A percentile compares a stretch with the other conserved stretches of the same genome.
Conservation (phyloP, 2,888 invertebrate genomes). For the Caenorhabditis panamensis region DNA sequence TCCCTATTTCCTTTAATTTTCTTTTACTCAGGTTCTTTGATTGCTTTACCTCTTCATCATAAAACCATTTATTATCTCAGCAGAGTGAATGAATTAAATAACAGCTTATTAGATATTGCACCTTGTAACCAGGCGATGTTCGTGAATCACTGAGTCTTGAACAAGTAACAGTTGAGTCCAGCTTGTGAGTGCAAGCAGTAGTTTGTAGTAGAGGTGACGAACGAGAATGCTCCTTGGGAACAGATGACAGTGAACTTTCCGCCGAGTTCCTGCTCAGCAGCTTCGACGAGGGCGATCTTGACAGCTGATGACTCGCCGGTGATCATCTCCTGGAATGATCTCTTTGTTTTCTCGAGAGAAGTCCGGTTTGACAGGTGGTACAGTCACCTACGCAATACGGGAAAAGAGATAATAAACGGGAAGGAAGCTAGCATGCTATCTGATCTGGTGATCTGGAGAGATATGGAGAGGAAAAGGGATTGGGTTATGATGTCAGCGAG, state of each 20-base stretch:
- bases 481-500: background rate
- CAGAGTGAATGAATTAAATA: no score
- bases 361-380: background rate
- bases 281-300: conserved; percentile 56
- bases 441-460: background rate
- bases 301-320: conserved; percentile 50
- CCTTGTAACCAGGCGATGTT: background rate
- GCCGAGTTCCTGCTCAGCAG: conserved; percentile 66
- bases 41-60: no score
- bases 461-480: background rate
- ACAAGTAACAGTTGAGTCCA: conserved; percentile 59
- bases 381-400: conserved; percentile 11
- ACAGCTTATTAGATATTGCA: background rate
- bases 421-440: background rate
- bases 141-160: conserved; percentile 47
- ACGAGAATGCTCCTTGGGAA: conserved; percentile 71
- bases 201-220: conserved; percentile 69
- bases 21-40: no score
- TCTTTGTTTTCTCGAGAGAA: background rate
- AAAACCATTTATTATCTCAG: no score
- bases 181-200: conserved; percentile 67
- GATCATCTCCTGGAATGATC: conserved; percentile 51
- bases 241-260: conserved; percentile 74
- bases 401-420: conserved; percentile 3
- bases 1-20: no score